Percentiles rank a stretch among this genome's conserved stretches.
These are phyloP conservation scores for Poeciliopsis gracilis DNA, from an alignment of 2,797 vertebrate species.

Conservation along the genomic window DNA sequence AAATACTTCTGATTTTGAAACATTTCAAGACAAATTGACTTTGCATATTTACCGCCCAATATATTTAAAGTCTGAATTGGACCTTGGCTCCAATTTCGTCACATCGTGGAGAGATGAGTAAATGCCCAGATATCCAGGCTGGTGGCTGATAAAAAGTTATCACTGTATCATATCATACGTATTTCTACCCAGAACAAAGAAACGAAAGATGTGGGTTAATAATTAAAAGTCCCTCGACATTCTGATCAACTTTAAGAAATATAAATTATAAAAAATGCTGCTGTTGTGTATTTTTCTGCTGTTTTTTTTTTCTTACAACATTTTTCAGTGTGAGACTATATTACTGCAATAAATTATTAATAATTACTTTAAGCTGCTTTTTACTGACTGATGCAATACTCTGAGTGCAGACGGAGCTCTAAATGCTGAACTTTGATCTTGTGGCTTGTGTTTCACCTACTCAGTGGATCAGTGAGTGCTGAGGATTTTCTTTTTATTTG, in stretches of 20 bases:
- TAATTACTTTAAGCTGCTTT: background rate
- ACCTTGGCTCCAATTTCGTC: background rate
- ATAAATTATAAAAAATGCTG: background rate
- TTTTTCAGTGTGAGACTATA: background rate
- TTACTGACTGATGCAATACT: background rate
- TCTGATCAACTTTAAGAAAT: background rate
- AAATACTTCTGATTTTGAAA: background rate
- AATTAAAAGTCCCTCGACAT: background rate
- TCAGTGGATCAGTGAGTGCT: constrained; percentile 27
- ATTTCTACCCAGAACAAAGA: background rate
- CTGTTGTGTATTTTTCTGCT: background rate
- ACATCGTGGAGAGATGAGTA: background rate
- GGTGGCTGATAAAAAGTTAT: background rate
- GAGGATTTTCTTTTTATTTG: constrained; percentile 12
- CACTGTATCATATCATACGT: background rate
- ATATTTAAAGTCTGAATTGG: background rate
- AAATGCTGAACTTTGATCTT: constrained; percentile 6
- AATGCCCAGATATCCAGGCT: background rate
- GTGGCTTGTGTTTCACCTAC: constrained; percentile 27
- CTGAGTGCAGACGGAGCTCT: background rate
- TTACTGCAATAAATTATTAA: background rate
- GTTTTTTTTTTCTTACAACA: background rate
- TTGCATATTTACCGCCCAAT: background rate
- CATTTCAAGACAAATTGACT: background rate
- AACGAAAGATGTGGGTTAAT: background rate